phyloP scores from a whole-genome alignment of 2,888 invertebrate genomes.

The Sminthurinus aureus region DNA sequence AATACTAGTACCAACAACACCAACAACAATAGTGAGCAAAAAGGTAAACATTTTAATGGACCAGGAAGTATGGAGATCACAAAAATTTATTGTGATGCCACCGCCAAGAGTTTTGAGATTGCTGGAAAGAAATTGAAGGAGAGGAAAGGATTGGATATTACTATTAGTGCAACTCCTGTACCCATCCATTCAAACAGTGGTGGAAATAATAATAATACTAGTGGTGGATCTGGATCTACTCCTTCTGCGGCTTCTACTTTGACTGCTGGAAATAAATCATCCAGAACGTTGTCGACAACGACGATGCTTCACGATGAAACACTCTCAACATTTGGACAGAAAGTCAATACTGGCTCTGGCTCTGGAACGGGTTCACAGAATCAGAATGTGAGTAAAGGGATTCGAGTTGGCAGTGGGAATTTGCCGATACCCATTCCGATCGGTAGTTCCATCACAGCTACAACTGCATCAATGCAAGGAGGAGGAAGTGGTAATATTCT shows the following conservation, averaged over 20 bases:
- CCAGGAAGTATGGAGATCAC: constrained; percentile 60
- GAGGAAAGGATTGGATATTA: constrained; percentile 59
- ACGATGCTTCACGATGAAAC: constrained; percentile 50
- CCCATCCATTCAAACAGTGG: not conserved
- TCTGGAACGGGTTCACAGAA: constrained; percentile 32
- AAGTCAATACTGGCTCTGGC: constrained; percentile 22
- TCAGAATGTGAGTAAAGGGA: not conserved
- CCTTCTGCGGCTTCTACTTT: not conserved
- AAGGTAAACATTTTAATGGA: constrained; percentile 56
- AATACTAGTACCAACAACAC: constrained; percentile 23
- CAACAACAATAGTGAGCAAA: constrained; percentile 44
- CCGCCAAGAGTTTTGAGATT: constrained; percentile 27
- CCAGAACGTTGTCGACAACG: not conserved
- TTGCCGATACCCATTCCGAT: too few relatives aligned
- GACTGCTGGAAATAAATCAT: not conserved
- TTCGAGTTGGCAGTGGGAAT: not conserved
- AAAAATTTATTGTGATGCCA: constrained; percentile 50
- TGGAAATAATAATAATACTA: not conserved
- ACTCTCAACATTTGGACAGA: constrained; percentile 31
- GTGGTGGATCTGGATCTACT: not conserved
- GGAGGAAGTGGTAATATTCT: too few relatives aligned
- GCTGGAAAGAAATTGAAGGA: constrained; percentile 57
- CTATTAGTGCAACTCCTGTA: constrained; percentile 47
- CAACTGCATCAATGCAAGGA: not conserved
- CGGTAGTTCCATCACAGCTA: too few relatives aligned